A percentile compares a stretch with the other conserved stretches of the same genome.
Evolutionary conservation across 1,140 invertebrate species (phyloP).

Genomic region (Trichonephila inaurata): DNA sequence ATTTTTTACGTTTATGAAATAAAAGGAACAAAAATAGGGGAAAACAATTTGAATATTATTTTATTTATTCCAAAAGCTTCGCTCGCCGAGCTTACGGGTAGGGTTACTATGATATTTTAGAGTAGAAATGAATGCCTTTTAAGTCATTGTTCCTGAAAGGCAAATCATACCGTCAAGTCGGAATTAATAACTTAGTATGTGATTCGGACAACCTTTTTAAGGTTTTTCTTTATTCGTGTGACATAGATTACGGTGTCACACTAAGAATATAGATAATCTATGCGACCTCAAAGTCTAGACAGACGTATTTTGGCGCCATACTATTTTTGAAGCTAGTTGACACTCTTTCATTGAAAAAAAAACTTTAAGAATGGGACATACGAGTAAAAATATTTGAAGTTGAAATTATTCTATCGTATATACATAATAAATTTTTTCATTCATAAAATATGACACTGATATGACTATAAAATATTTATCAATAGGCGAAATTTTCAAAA

Average conservation of each 20-base stretch:
- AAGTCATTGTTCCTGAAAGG: neutral
- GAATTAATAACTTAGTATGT: neutral
- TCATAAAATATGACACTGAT: no score
- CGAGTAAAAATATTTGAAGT: neutral
- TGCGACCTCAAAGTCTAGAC: conserved; percentile 18
- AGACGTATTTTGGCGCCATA: neutral
- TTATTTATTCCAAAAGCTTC: neutral
- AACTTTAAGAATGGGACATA: neutral
- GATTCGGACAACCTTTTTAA: neutral
- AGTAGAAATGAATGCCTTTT: neutral
- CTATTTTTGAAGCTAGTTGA: neutral
- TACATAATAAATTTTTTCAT: neutral
- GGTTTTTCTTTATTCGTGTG: neutral
- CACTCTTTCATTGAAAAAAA: neutral
- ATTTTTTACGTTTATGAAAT: neutral
- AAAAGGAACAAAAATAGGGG: conserved; percentile 32
- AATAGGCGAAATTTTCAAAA: no score
- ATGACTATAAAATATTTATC: no score
- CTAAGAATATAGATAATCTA: neutral
- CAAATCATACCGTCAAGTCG: neutral
- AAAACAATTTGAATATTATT: conserved; percentile 44
- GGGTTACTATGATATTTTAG: neutral
- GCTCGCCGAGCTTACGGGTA: neutral
- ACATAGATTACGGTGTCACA: neutral
- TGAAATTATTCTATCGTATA: neutral